Base-by-base conservation (phyloP, 2,113 vertebrate species). In the Australoheros scitulus region DNA sequence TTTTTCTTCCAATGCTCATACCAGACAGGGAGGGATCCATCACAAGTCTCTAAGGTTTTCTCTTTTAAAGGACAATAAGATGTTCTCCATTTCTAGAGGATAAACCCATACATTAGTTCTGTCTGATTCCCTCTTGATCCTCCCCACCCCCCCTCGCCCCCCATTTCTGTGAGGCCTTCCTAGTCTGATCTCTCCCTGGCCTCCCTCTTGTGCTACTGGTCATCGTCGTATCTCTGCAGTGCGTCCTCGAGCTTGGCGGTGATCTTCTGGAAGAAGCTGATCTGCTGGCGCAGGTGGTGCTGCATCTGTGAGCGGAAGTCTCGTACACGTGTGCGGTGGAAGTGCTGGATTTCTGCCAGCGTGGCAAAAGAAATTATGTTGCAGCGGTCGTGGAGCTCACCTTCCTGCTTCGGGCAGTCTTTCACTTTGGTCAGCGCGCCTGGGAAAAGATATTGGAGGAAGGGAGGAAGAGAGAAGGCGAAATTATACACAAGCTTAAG, bases 361-460 rank as follows among this genome's bases (percentile, higher is more conserved):
- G 98, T 99, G 18, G 98, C 98, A 55, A 97, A 99, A 84, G 98
- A 99, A 86, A 99, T 99, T 87, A 98, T 98, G 96, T 99, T 99
- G 95, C 98, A 99, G 84, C 98, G 98, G 86, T 98, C 96, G 26
- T 96, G 96, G 88, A 99, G 97, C 47, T 98, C 97, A 58, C 97
- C 97, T 34, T 97, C 96, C 0, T 97, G 96, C 2, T 97, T 96
- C 70, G 96, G 97, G 90, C 97, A 97, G 92, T 99, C 98, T 93
- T 97, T 98, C 63, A 99, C 98, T 95, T 99, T 99, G 90, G 97
- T 98, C 91, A 99, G 96, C 14, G 98, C 98, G 87, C 98, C 98
- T 99, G 92, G 22, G 36, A 2, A 50, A 61, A 34, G 18, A 63
- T 7, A 18, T 11, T 3, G 17, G 1, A 47, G 17, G 50, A 11